Conservation (phyloP, 2,113 vertebrate genomes). For the Cinclus cinclus region DNA sequence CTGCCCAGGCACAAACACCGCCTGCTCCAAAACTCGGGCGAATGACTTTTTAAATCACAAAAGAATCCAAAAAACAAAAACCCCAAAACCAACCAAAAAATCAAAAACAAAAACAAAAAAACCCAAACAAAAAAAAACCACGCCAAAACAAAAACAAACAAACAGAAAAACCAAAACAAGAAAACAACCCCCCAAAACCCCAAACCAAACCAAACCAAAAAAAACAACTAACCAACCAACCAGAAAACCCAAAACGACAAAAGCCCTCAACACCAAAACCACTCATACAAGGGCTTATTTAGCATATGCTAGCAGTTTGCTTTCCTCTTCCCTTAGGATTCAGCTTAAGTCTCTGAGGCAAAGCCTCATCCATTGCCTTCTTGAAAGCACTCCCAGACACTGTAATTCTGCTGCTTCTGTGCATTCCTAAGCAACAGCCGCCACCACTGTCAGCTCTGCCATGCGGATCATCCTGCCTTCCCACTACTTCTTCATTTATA, state of each 20-base stretch:
- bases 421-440: constrained; percentile 30
- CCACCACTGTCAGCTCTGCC: constrained; percentile 5
- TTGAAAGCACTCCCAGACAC: neutral
- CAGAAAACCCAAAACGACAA: neutral
- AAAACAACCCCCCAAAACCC: too few relatives aligned
- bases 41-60: neutral
- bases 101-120: neutral
- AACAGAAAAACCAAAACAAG: too few relatives aligned
- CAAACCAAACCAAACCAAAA: neutral
- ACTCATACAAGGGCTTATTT: neutral
- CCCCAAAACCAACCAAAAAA: neutral
- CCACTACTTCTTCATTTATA: constrained; percentile 5
- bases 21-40: neutral
- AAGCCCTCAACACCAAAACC: neutral
- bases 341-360: neutral
- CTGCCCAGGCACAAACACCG: neutral
- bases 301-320: neutral
- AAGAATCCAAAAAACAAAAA: neutral
- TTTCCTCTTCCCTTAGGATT: neutral
- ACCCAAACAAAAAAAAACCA: too few relatives aligned
- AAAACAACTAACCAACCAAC: too few relatives aligned
- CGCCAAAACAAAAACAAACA: too few relatives aligned
- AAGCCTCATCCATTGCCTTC: neutral
- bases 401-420: neutral
- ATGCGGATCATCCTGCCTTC: neutral